A percentile compares a stretch with the other conserved stretches of the same genome.
phyloP scores from a whole-genome alignment of 2,797 vertebrate species.

The Paguma larvata region DNA sequence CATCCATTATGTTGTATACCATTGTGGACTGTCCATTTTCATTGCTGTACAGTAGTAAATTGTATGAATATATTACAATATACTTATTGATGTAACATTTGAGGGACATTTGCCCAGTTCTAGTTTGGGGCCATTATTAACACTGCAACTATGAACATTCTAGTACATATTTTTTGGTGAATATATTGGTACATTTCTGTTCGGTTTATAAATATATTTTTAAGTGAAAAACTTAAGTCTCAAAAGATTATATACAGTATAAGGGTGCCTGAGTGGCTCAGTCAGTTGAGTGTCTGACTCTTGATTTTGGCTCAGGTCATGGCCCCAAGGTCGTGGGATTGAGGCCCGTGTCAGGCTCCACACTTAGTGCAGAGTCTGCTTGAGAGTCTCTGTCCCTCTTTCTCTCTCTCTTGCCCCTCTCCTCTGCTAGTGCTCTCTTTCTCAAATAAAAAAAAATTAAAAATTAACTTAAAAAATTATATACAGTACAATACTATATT shows the following conservation, averaged over 20 bases:
- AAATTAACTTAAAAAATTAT: too few species aligned
- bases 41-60: background rate
- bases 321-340: too few species aligned
- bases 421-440: too few species aligned
- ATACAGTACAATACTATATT: too few species aligned
- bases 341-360: too few species aligned
- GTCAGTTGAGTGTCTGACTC: too few species aligned
- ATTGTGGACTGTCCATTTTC: background rate
- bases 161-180: background rate
- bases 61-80: background rate
- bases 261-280: too few species aligned
- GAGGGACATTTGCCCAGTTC: background rate
- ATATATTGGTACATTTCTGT: background rate
- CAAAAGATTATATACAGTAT: background rate
- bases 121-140: background rate
- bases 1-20: background rate
- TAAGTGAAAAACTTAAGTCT: background rate
- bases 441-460: too few species aligned
- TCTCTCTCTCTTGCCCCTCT: too few species aligned
- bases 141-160: background rate
- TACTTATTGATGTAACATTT: background rate
- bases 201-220: background rate
- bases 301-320: too few species aligned
- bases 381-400: too few species aligned
- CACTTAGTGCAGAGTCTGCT: too few species aligned